These are phyloP conservation scores for Esox niger DNA, from an alignment of 2,113 vertebrate genomes.

Conservation along the genomic window DNA sequence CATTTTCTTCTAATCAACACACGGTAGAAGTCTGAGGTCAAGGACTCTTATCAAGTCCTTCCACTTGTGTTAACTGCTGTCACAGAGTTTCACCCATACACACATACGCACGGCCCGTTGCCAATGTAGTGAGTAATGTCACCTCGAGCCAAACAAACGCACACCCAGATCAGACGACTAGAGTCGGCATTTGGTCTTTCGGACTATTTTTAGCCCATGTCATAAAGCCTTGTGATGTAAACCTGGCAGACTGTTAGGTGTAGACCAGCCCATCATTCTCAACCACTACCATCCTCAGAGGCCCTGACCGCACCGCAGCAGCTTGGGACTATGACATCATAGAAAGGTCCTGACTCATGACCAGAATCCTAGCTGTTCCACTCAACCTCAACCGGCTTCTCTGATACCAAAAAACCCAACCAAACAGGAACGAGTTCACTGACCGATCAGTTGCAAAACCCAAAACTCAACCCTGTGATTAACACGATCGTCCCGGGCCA, in stretches of 20 bases:
- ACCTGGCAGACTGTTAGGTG: slow-evolving; percentile 22
- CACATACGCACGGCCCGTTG: no score
- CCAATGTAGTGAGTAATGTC: no score
- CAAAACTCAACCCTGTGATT: slow-evolving; percentile 31
- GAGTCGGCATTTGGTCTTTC: slow-evolving; percentile 4
- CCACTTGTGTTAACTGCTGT: slow-evolving; percentile 20
- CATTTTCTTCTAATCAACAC: background rate
- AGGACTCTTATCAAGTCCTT: slow-evolving; percentile 44
- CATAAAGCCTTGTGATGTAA: slow-evolving; percentile 32
- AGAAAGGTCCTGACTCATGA: no score
- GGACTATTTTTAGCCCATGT: slow-evolving; percentile 45
- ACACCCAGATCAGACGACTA: background rate
- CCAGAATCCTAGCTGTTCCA: no score
- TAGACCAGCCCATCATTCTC: slow-evolving; percentile 1
- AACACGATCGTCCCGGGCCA: slow-evolving; percentile 24
- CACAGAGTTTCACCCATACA: no score
- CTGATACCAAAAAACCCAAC: slow-evolving; percentile 23
- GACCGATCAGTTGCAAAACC: slow-evolving; percentile 31
- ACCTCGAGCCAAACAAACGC: slow-evolving; percentile 27
- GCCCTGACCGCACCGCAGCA: background rate
- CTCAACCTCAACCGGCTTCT: slow-evolving; percentile 33
- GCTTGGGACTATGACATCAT: background rate
- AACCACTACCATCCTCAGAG: slow-evolving; percentile 1
- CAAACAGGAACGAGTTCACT: background rate
- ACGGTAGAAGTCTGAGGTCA: slow-evolving; percentile 28